These are phyloP conservation scores for Lichenostomus cassidix DNA, from an alignment of 2,113 vertebrate genomes.

Conservation along the genomic window DNA sequence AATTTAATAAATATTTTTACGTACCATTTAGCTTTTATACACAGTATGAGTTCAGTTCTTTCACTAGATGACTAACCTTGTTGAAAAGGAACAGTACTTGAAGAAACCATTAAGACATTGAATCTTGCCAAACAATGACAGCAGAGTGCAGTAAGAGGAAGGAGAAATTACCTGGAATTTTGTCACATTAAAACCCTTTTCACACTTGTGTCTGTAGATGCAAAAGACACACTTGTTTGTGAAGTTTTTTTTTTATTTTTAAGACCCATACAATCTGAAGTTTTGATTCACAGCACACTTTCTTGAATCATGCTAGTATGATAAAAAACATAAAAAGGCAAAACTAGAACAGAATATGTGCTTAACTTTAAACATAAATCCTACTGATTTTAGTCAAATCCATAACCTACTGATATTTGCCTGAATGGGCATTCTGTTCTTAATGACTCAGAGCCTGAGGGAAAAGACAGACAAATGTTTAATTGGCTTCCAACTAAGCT, in stretches of 20 bases:
- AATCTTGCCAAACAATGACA: not conserved
- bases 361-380: not conserved
- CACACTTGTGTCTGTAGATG: rapidly evolving
- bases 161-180: not conserved
- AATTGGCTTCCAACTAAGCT: not conserved
- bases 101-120: not conserved
- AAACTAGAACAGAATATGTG: not conserved
- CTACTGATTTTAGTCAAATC: not conserved
- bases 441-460: not conserved
- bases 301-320: not conserved
- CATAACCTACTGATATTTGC: not conserved
- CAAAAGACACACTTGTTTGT: not conserved
- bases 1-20: not conserved
- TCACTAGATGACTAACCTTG: not conserved
- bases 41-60: not conserved
- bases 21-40: not conserved
- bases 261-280: not conserved
- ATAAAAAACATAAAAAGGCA: not conserved
- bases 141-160: not conserved
- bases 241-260: not conserved
- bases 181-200: not conserved
- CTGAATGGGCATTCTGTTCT: not conserved
- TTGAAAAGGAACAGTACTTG: not conserved
- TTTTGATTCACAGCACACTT: not conserved
- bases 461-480: not conserved